phyloP scores from a whole-genome alignment of 2,797 vertebrate genomes.

The Sparidentex hasta region DNA sequence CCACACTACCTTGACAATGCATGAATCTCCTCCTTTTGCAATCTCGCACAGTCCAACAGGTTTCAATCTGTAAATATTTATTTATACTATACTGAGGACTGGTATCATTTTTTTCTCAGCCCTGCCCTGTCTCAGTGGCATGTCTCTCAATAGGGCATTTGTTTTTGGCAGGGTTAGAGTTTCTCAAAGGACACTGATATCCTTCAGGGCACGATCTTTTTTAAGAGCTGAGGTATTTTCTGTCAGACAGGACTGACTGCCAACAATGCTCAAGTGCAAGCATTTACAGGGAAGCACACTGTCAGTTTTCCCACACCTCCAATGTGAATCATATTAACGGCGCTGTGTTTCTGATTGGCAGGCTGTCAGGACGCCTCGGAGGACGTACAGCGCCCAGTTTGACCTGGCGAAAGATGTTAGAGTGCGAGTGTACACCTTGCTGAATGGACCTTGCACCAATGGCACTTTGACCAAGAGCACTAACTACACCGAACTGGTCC shows the following conservation, averaged over 20 bases:
- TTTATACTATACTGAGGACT: too few species aligned
- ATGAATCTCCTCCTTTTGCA: not conserved
- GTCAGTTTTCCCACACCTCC: not conserved
- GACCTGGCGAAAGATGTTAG: constrained; percentile 78
- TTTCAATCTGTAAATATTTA: not conserved
- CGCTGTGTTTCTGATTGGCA: constrained; percentile 47
- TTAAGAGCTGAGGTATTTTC: not conserved
- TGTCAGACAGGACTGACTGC: not conserved
- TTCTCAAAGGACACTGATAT: too few species aligned
- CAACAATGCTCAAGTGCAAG: not conserved
- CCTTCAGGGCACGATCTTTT: not conserved
- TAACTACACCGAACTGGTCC: constrained; percentile 67
- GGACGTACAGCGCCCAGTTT: constrained; percentile 77
- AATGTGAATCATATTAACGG: not conserved
- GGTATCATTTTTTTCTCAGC: too few species aligned
- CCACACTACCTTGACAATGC: not conserved
- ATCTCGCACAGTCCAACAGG: not conserved
- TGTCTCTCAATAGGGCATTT: not conserved
- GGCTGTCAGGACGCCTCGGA: constrained; percentile 69
- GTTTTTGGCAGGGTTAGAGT: not conserved
- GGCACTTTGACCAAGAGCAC: constrained; percentile 65
- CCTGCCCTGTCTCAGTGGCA: too few species aligned
- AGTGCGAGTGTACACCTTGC: constrained; percentile 79
- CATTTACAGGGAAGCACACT: not conserved
- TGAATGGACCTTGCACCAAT: constrained; percentile 77